Conservation (phyloP, 64 coral and sea anemone genomes). For the Porites lutea region DNA sequence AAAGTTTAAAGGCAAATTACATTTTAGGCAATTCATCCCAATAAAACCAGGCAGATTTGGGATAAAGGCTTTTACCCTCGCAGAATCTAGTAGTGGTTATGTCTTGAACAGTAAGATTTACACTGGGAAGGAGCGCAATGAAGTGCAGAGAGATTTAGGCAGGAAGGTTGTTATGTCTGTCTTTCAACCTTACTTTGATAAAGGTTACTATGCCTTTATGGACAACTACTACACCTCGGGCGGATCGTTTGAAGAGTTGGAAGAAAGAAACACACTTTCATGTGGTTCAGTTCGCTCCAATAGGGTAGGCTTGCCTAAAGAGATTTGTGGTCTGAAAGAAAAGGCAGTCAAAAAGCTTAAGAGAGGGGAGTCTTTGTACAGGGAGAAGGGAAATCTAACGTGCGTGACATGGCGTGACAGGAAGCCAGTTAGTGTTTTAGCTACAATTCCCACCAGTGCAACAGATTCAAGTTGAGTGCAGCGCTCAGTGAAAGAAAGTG, state of each 20-base stretch:
- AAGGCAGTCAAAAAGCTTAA: no score
- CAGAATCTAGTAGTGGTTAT: slow-evolving; percentile 28
- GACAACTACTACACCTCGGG: slow-evolving; percentile 44
- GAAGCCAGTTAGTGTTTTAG: no score
- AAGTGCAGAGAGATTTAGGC: not conserved
- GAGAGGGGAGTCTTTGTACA: no score
- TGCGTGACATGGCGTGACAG: no score
- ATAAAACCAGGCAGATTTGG: slow-evolving; percentile 3
- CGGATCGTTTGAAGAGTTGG: slow-evolving; percentile 6
- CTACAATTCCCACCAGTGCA: no score
- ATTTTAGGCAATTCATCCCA: slow-evolving; percentile 20
- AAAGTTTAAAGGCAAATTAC: not conserved
- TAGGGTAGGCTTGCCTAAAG: slow-evolving; percentile 15
- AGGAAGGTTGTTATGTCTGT: not conserved
- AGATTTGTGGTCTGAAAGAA: no score
- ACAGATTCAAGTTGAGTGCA: no score
- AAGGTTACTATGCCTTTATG: not conserved
- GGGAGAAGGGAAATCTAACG: no score
- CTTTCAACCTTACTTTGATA: slow-evolving; percentile 8
- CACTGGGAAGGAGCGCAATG: slow-evolving; percentile 6
- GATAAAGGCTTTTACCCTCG: slow-evolving; percentile 38
- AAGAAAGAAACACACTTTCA: slow-evolving; percentile 14
- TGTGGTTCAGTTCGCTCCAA: slow-evolving; percentile 43
- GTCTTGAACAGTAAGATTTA: slow-evolving; percentile 14
- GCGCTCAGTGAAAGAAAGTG: no score